Conservation (phyloP, 2,797 vertebrate species). For the Hippopotamyrus pictus region DNA sequence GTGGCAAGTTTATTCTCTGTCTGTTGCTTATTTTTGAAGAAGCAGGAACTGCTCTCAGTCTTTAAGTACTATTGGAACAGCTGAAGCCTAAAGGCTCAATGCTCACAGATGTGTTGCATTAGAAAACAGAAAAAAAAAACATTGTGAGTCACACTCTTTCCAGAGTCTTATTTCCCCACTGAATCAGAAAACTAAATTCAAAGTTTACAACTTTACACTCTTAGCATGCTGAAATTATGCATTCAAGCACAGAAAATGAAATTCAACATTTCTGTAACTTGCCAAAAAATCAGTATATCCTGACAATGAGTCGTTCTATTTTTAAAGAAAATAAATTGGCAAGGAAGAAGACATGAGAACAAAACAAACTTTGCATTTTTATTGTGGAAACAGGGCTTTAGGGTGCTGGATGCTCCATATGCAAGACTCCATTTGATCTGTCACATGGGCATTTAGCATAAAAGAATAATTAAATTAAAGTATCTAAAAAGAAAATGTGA, state of each 20-base stretch:
- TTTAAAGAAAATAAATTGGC: background rate
- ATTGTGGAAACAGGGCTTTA: background rate
- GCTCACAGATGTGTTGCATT: background rate
- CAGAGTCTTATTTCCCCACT: background rate
- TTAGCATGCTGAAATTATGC: background rate
- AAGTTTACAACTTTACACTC: background rate
- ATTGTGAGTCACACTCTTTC: background rate
- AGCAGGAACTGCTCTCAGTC: background rate
- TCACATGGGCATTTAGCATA: background rate
- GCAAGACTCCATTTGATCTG: background rate
- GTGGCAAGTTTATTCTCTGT: background rate
- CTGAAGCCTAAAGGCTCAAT: background rate
- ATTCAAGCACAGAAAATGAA: background rate
- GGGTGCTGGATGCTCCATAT: background rate
- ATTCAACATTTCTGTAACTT: background rate
- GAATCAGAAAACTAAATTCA: background rate
- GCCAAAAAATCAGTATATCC: background rate
- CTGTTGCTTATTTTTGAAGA: slow-evolving; percentile 4
- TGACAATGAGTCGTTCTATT: background rate
- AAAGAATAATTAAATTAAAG: background rate
- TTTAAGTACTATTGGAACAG: slow-evolving; percentile 2
- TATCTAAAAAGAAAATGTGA: background rate
- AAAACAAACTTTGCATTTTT: background rate
- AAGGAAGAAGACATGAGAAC: background rate
- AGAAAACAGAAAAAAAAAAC: background rate